Evolutionary conservation across 2,888 invertebrate genomes (phyloP).

Genomic region (Agrenia bidenticulata): DNA sequence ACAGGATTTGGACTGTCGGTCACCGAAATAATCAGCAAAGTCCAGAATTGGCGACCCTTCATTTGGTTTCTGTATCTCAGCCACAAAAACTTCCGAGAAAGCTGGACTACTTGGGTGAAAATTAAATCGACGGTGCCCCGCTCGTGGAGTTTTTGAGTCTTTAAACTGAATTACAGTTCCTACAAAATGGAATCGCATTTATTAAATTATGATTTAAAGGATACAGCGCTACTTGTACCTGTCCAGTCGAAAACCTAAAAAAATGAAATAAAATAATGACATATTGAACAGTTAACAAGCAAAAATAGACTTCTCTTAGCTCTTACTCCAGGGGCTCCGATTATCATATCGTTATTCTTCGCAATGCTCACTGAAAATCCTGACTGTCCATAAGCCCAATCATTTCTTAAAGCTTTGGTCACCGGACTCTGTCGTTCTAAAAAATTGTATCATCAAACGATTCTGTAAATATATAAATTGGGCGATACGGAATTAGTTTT

Average conservation of each 20-base stretch:
- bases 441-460: too few species aligned
- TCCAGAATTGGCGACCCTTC: not conserved
- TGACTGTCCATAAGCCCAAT: constrained; percentile 53
- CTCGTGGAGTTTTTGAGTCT: constrained; percentile 13
- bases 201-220: too few species aligned
- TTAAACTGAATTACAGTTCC: constrained; percentile 34
- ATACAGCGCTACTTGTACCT: constrained; percentile 57
- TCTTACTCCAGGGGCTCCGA: constrained; percentile 63
- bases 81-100: constrained; percentile 34
- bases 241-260: constrained; percentile 62
- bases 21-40: constrained; percentile 17
- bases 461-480: too few species aligned
- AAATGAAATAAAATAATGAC: not conserved
- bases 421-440: too few species aligned
- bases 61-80: not conserved
- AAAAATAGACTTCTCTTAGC: not conserved
- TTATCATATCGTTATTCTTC: constrained; percentile 57
- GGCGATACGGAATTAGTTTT: too few species aligned
- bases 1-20: too few species aligned
- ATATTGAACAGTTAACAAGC: not conserved
- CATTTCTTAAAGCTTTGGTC: not conserved
- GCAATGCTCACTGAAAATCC: constrained; percentile 54
- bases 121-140: constrained; percentile 19
- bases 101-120: constrained; percentile 10
- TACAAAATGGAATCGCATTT: too few species aligned